These are phyloP conservation scores for Aricia agestis DNA, from an alignment of 1,140 invertebrate genomes.

Conservation along the genomic window DNA sequence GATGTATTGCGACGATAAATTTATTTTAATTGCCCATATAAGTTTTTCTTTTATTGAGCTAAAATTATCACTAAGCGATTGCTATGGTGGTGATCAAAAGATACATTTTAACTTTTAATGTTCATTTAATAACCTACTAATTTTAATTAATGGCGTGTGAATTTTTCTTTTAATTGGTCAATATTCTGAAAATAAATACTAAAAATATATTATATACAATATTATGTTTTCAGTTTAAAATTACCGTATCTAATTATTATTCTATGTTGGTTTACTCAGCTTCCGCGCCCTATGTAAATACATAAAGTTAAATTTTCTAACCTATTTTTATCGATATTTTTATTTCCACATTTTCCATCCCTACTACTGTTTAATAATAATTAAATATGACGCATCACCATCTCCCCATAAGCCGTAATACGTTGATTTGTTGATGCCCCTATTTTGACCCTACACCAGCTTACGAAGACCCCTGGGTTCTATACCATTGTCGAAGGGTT, in stretches of 20 bases:
- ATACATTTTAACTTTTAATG: background rate
- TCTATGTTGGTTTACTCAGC: too few species aligned
- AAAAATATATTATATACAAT: too few species aligned
- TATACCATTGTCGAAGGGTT: slow-evolving; percentile 21
- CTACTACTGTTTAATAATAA: slow-evolving; percentile 35
- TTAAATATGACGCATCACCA: slow-evolving; percentile 66
- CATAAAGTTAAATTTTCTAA: background rate
- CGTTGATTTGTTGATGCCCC: slow-evolving; percentile 60
- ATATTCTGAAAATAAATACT: background rate
- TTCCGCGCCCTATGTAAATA: too few species aligned
- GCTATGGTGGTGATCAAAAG: background rate
- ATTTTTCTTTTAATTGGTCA: background rate
- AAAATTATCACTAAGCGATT: background rate
- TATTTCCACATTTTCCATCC: background rate
- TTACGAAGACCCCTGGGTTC: slow-evolving; percentile 37
- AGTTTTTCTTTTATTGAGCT: too few species aligned
- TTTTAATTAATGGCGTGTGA: background rate
- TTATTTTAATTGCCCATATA: slow-evolving; percentile 3
- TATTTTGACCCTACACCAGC: slow-evolving; percentile 47
- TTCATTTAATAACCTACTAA: background rate
- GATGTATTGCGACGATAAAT: background rate
- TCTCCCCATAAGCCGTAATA: slow-evolving; percentile 43
- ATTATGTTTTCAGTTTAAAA: too few species aligned
- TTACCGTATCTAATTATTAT: too few species aligned
- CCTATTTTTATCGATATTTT: background rate